Evolutionary conservation across 2,113 vertebrate species (phyloP).

Genomic region (Scophthalmus maximus): DNA sequence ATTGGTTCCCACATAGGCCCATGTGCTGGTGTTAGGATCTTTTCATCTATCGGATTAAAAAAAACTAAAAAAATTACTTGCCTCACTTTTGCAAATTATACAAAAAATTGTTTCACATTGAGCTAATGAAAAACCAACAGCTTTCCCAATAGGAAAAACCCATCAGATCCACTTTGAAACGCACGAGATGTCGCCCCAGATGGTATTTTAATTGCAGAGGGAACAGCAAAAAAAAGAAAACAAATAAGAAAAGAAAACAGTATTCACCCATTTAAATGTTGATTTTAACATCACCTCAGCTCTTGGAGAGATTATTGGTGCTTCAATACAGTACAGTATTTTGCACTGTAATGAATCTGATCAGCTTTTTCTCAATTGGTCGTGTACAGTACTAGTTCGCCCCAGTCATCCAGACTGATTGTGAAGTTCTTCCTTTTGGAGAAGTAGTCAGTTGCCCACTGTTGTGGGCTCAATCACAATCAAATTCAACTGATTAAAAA

Average conservation of each 20-base stretch:
- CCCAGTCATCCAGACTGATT: neutral
- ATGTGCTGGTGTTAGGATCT: neutral
- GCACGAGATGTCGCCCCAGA: too few species aligned
- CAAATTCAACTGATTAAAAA: neutral
- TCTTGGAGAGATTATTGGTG: neutral
- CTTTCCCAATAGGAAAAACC: neutral
- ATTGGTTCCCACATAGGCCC: neutral
- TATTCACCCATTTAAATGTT: neutral
- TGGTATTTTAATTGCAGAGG: too few species aligned
- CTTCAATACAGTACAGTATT: neutral
- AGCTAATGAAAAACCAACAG: neutral
- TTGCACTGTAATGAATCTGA: neutral
- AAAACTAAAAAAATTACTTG: neutral
- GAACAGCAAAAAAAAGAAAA: neutral
- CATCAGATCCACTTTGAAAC: too few species aligned
- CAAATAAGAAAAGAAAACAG: neutral
- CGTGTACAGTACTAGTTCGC: neutral
- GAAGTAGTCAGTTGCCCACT: neutral
- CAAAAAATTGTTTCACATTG: too few species aligned
- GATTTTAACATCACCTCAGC: neutral
- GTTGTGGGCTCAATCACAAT: neutral
- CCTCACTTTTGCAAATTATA: too few species aligned
- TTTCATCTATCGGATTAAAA: neutral
- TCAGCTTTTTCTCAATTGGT: too few species aligned
- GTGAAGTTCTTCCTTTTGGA: constrained; percentile 7